Evolutionary conservation across 2,113 vertebrate genomes (phyloP).

Genomic region (Psettodes erumei): DNA sequence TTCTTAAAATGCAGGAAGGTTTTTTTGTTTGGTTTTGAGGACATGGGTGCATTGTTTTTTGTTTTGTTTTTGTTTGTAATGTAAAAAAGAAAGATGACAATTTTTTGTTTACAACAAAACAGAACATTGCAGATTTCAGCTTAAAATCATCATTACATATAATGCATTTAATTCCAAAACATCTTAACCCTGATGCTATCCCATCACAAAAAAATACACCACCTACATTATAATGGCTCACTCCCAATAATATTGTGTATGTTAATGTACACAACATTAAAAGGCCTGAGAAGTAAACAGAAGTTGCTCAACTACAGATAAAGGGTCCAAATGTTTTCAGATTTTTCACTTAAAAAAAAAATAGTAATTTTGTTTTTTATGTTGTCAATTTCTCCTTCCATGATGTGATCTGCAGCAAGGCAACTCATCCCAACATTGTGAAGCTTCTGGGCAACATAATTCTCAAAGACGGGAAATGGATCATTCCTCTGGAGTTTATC

Average conservation of each 20-base stretch:
- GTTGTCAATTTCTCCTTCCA: not conserved
- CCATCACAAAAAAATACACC: not conserved
- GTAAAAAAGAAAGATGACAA: too few relatives aligned
- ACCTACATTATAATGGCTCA: too few relatives aligned
- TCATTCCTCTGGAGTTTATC: constrained; percentile 83
- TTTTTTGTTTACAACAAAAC: too few relatives aligned
- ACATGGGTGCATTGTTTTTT: too few relatives aligned
- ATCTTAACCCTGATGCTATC: not conserved
- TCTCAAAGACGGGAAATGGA: constrained; percentile 70
- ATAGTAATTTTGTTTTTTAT: not conserved
- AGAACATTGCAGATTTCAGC: too few relatives aligned
- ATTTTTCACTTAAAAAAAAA: not conserved
- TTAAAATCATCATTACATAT: not conserved
- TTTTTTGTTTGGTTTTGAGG: too few relatives aligned
- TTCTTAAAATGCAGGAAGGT: not conserved
- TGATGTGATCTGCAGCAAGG: constrained; percentile 59
- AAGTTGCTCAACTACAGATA: not conserved
- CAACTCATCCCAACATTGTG: constrained; percentile 79
- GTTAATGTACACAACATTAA: too few relatives aligned
- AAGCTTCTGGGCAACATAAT: constrained; percentile 80
- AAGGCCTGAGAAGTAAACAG: too few relatives aligned
- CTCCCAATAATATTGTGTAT: too few relatives aligned
- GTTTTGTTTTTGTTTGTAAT: too few relatives aligned
- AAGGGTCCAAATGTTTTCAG: not conserved
- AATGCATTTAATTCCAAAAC: not conserved